Evolutionary conservation across 1,140 invertebrate genomes (phyloP).

Genomic region (Brachionus sp.): DNA sequence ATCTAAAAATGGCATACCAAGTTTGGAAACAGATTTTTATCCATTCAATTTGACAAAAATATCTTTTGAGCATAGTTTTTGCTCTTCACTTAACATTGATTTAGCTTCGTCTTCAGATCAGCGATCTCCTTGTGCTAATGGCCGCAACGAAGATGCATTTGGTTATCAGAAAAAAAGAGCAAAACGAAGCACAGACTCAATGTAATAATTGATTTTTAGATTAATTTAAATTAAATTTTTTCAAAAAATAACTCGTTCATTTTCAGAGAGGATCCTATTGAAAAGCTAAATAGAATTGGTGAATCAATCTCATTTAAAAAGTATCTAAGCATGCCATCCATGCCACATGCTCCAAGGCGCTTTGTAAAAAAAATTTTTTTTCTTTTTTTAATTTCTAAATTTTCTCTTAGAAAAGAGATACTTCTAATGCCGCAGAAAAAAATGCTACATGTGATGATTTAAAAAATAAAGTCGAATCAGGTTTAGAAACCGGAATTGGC

Average conservation of each 20-base stretch:
- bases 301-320: background rate
- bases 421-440: background rate
- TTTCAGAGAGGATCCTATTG: background rate
- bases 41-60: background rate
- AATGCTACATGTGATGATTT: background rate
- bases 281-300: background rate
- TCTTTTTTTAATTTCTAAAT: background rate
- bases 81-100: background rate
- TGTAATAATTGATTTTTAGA: background rate
- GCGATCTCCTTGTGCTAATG: background rate
- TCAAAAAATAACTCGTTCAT: no score
- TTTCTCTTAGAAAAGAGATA: background rate
- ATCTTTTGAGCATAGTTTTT: background rate
- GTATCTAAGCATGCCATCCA: background rate
- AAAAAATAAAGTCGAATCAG: background rate
- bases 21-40: slow-evolving; percentile 1
- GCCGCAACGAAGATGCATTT: background rate
- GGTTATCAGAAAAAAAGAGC: background rate
- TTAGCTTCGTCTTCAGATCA: background rate
- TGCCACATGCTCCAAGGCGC: background rate
- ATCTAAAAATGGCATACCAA: background rate
- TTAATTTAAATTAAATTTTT: background rate
- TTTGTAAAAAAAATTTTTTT: background rate
- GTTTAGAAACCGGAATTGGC: background rate
- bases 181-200: background rate